Conservation (phyloP, 2,113 vertebrate species). For the Hymenochirus boettgeri region DNA sequence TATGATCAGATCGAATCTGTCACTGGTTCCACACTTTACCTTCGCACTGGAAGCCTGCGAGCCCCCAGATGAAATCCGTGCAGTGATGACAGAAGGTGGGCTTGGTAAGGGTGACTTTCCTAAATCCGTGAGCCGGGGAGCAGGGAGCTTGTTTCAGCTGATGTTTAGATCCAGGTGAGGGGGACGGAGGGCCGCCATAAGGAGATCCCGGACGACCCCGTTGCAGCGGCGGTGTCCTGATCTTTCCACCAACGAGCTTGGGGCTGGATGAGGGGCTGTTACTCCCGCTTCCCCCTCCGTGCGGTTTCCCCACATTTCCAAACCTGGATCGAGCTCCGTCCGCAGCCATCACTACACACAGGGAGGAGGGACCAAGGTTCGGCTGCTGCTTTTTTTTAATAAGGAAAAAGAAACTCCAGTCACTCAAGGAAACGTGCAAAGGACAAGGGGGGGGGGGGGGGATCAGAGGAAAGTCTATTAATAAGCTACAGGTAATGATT, state of each 20-base stretch:
- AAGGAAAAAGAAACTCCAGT: conserved; percentile 10
- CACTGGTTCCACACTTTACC: too few species aligned
- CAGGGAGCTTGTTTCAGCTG: conserved; percentile 42
- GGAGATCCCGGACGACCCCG: neutral
- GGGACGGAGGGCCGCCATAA: neutral
- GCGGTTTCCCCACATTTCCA: conserved; percentile 23
- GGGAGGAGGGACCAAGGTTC: neutral
- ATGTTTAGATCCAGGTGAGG: conserved; percentile 28
- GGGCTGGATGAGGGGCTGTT: conserved; percentile 16
- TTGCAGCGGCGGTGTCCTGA: conserved; percentile 12
- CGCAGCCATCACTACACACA: conserved; percentile 24
- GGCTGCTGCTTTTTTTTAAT: neutral
- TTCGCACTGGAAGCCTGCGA: conserved; percentile 85
- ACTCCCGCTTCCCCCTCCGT: conserved; percentile 26
- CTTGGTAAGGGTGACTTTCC: conserved; percentile 85
- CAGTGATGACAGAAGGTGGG: conserved; percentile 94
- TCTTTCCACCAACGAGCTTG: neutral
- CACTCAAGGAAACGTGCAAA: conserved; percentile 24
- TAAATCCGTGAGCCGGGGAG: conserved; percentile 76
- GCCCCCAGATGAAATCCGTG: conserved; percentile 94
- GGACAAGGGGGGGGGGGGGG: neutral
- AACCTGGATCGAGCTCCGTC: conserved; percentile 39
- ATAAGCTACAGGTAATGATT: neutral
- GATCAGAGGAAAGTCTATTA: neutral
- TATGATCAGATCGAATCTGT: too few species aligned